These are phyloP conservation scores for Spatula clypeata DNA, from an alignment of 2,797 vertebrate species.

Conservation along the genomic window DNA sequence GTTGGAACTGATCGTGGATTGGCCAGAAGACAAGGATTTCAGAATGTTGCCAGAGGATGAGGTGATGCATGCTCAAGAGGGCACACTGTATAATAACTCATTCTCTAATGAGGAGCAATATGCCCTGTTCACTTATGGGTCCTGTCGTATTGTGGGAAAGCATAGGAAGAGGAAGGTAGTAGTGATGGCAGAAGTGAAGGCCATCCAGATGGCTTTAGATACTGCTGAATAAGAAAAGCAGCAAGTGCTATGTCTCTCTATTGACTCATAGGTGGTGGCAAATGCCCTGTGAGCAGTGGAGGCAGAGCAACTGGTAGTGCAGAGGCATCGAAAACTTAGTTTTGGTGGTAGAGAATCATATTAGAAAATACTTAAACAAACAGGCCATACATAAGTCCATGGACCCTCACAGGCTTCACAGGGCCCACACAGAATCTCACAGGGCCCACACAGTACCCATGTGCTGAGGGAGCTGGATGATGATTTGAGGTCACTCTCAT, in stretches of 20 bases:
- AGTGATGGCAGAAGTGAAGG: neutral
- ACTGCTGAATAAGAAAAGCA: too few species aligned
- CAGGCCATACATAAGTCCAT: rapidly evolving
- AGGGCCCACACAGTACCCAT: neutral
- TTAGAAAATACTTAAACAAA: neutral
- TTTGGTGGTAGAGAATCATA: neutral
- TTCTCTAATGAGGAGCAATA: too few species aligned
- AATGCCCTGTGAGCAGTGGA: neutral
- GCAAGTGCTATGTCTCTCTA: neutral
- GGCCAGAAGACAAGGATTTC: too few species aligned
- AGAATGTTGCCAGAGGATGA: too few species aligned
- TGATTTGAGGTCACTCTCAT: neutral
- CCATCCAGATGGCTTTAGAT: neutral
- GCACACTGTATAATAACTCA: too few species aligned
- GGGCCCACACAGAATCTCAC: too few species aligned
- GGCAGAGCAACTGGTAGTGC: neutral
- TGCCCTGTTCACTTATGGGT: too few species aligned
- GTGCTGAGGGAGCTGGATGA: neutral
- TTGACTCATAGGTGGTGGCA: neutral
- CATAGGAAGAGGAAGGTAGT: too few species aligned
- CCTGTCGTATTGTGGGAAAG: too few species aligned
- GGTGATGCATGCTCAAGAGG: too few species aligned
- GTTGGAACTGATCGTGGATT: too few species aligned
- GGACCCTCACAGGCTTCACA: neutral
- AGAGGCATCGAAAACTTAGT: neutral